Evolutionary conservation across 2,888 invertebrate species (phyloP).

Genomic region (Dascillus cervinus): DNA sequence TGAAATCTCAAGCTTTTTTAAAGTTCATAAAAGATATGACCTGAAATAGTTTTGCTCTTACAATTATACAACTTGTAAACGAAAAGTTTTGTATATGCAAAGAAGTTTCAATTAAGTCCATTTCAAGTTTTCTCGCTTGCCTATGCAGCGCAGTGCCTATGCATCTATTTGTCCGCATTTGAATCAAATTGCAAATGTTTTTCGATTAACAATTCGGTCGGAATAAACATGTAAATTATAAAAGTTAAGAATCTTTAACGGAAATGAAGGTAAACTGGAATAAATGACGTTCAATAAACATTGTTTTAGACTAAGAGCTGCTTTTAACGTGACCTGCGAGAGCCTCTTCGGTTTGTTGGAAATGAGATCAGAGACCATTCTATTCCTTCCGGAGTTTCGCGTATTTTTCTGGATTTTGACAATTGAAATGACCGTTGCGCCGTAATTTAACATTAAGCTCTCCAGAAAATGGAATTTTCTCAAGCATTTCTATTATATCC

Average conservation of each 20-base stretch:
- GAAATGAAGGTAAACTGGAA: constrained; percentile 8
- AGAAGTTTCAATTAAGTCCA: too few relatives aligned
- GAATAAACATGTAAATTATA: too few relatives aligned
- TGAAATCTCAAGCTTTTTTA: constrained; percentile 7
- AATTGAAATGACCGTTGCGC: constrained; percentile 13
- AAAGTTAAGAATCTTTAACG: constrained; percentile 4
- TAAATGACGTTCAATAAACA: constrained; percentile 10
- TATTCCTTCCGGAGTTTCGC: constrained; percentile 8
- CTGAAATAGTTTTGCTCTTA: constrained; percentile 10
- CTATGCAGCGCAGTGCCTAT: too few relatives aligned
- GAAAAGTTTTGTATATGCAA: too few relatives aligned
- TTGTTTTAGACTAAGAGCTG: constrained; percentile 11
- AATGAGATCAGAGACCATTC: constrained; percentile 11
- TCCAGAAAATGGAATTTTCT: constrained; percentile 10
- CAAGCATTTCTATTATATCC: constrained; percentile 5
- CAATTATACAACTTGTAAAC: too few relatives aligned
- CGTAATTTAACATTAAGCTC: constrained; percentile 13
- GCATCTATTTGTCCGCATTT: too few relatives aligned
- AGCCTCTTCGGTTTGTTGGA: constrained; percentile 9
- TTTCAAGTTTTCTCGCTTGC: too few relatives aligned
- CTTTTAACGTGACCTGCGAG: constrained; percentile 12
- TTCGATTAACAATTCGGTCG: too few relatives aligned
- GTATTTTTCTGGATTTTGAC: constrained; percentile 14
- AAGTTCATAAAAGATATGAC: constrained; percentile 8
- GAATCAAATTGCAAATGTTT: too few relatives aligned